These are phyloP conservation scores for Pantherophis guttatus DNA, from an alignment of 2,113 vertebrate genomes.

Conservation along the genomic window DNA sequence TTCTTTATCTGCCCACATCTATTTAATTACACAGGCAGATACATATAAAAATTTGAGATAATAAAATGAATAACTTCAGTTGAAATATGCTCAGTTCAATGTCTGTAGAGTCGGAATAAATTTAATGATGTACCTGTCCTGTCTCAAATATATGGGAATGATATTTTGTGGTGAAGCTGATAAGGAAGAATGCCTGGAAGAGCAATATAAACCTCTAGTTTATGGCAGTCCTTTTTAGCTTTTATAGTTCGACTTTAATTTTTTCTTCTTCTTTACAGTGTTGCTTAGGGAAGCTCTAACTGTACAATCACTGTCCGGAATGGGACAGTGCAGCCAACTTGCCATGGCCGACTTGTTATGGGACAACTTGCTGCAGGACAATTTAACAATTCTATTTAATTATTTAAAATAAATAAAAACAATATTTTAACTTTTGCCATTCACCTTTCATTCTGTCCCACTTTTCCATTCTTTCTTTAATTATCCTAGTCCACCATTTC, in stretches of 20 bases:
- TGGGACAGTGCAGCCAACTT: background rate
- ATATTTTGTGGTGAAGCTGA: conserved; percentile 41
- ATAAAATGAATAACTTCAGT: conserved; percentile 20
- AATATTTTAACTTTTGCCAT: background rate
- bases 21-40: conserved; percentile 18
- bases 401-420: background rate
- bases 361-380: background rate
- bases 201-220: conserved; percentile 44
- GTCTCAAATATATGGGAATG: background rate
- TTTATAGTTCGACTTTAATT: conserved; percentile 33
- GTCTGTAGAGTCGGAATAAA: conserved; percentile 17
- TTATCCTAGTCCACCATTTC: background rate
- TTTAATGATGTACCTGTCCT: background rate
- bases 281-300: conserved; percentile 34
- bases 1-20: background rate
- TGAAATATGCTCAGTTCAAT: background rate
- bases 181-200: conserved; percentile 38
- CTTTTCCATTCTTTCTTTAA: background rate
- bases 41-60: conserved; percentile 5
- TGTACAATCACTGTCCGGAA: background rate
- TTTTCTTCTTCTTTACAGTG: conserved; percentile 7
- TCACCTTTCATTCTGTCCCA: background rate
- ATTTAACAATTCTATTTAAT: background rate
- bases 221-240: conserved; percentile 37
- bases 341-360: background rate